Conservation (phyloP, 92 coral and sea anemone genomes). For the Paramuricea clavata region DNA sequence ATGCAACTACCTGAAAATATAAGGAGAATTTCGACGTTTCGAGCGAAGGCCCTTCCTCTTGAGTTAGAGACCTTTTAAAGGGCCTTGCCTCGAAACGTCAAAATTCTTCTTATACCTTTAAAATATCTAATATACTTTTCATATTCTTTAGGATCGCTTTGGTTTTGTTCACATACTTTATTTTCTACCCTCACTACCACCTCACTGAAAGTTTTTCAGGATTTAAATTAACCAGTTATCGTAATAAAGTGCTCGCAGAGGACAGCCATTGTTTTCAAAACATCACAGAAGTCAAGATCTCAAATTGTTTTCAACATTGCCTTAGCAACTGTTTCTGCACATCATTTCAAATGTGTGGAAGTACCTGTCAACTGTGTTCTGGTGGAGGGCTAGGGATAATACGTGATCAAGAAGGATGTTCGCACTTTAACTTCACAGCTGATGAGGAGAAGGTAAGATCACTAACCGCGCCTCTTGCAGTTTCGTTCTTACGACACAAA, state of each 20-base stretch:
- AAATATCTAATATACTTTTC: neutral
- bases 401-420: slow-evolving; percentile 7
- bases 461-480: too few relatives aligned
- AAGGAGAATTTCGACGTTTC: too few relatives aligned
- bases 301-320: slow-evolving; percentile 8
- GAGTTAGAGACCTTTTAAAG: too few relatives aligned
- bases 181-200: neutral
- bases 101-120: neutral
- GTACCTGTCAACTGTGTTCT: slow-evolving; percentile 10
- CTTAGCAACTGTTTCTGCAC: neutral
- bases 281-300: neutral
- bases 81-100: too few relatives aligned
- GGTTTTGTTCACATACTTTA: neutral
- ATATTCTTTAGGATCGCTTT: neutral
- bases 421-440: slow-evolving; percentile 5
- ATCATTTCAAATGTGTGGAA: slow-evolving; percentile 7
- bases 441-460: neutral
- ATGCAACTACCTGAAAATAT: too few relatives aligned
- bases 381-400: neutral
- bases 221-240: neutral
- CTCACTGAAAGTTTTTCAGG: neutral
- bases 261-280: neutral
- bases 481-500: too few relatives aligned
- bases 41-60: too few relatives aligned
- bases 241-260: neutral